A percentile compares a stretch with the other conserved stretches of the same genome.
These are phyloP conservation scores for Trichopria drosophilae DNA, from an alignment of 2,888 invertebrate species.

Conservation along the genomic window DNA sequence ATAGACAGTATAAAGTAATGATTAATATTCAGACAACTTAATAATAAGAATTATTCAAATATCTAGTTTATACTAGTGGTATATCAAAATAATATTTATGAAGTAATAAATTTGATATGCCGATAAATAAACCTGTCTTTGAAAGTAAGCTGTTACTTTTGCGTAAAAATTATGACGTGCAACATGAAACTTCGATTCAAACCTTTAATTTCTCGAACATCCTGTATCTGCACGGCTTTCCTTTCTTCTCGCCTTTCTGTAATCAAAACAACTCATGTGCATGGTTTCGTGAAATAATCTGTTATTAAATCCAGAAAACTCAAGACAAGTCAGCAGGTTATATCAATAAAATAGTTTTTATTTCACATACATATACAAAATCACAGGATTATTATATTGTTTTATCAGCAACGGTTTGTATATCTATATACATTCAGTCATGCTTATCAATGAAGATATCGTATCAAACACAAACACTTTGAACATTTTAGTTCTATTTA, in stretches of 20 bases:
- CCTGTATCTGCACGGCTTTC: slow-evolving; percentile 51
- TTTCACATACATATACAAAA: slow-evolving; percentile 29
- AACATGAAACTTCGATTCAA: slow-evolving; percentile 46
- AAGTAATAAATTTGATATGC: not conserved
- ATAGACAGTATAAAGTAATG: not conserved
- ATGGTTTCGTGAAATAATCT: slow-evolving; percentile 16
- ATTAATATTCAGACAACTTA: not conserved
- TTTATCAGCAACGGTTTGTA: too few relatives aligned
- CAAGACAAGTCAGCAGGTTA: too few relatives aligned
- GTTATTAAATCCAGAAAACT: too few relatives aligned
- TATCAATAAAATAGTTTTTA: slow-evolving; percentile 24
- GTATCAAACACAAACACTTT: too few relatives aligned
- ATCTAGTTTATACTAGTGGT: not conserved
- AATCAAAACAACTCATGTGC: slow-evolving; percentile 41
- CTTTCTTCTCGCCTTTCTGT: slow-evolving; percentile 52
- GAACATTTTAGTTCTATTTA: not conserved
- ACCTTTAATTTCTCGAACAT: slow-evolving; percentile 58
- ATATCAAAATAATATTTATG: not conserved
- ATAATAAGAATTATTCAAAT: not conserved
- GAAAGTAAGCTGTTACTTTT: slow-evolving; percentile 4
- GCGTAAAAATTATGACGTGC: slow-evolving; percentile 42
- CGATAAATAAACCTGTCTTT: not conserved
- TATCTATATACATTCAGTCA: too few relatives aligned
- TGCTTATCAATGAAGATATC: too few relatives aligned
- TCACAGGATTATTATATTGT: slow-evolving; percentile 27